Evolutionary conservation across 1,140 invertebrate species (phyloP), one percentile per base, ranked within the genome.

Genomic region (Reticulitermes speratus): DNA sequence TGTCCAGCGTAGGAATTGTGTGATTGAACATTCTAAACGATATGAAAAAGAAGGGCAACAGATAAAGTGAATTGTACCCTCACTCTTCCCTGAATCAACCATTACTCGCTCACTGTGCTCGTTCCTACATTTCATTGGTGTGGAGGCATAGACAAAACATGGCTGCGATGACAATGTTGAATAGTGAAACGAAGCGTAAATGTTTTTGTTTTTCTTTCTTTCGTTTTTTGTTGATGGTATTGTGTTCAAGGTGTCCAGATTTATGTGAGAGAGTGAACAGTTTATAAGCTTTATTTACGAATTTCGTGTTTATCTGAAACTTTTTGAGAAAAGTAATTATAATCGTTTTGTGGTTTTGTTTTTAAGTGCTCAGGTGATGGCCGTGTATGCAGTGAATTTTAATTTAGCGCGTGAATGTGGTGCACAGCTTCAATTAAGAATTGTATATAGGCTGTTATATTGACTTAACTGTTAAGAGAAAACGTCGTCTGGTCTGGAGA

Each of bases 141-240:
- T 55, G 14, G 3, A 19, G 52, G 19, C 14, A n/a, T 6, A 75
- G 65, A 30, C 65, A 14, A 30, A 75, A 75, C 14, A 75, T 75
- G 65, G 65, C 65, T 75, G 65, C 8, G n/a, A 30, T 75, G 25
- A 75, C 59, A 75, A 30, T 25, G 65, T 75, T 75, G 65, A 9
- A 30, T 75, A 75, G 65, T 75, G n/a, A 75, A 75, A 30, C n/a
- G 65, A 75, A n/a, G 65, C 65, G 65, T 75, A 75, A 23, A 65
- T 65, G 25, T 65, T 23, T 65, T 65, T 21, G 12, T 65, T 65
- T 23, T 14, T 9, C 16, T 30, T 75, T 25, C 9, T n/a, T 30
- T 75, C 9, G n/a, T 25, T 75, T 75, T 14, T 55, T 16, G 3
- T 55, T 55, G 5, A 21, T 55, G 19, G 52, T 25, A 75, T 8